phyloP scores from a whole-genome alignment of 2,888 invertebrate genomes.

The Stratiomys singularior region DNA sequence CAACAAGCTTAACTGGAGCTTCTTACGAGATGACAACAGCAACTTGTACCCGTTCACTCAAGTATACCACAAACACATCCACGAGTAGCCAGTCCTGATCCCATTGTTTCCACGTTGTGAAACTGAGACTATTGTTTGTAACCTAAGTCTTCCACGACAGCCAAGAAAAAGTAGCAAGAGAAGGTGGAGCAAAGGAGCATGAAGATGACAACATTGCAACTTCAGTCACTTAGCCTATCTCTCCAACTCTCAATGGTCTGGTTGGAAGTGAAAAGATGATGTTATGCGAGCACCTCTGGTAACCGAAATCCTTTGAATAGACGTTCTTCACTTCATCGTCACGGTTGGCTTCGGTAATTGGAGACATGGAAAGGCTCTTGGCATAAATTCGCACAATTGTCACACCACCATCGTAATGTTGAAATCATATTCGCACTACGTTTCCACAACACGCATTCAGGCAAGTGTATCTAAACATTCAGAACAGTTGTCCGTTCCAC shows the following conservation, averaged over 20 bases:
- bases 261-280: conserved; percentile 14
- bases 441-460: background rate
- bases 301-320: conserved; percentile 40
- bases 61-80: background rate
- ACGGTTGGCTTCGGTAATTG: conserved; percentile 36
- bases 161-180: background rate
- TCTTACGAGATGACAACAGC: conserved; percentile 2
- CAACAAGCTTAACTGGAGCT: background rate
- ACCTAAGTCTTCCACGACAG: conserved; percentile 29
- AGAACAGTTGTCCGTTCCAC: background rate
- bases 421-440: background rate
- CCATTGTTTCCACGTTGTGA: conserved; percentile 19
- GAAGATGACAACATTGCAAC: background rate
- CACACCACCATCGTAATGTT: conserved; percentile 15
- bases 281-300: conserved; percentile 27
- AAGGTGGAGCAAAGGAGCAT: background rate
- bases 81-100: conserved; percentile 14
- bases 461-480: background rate
- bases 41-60: conserved; percentile 7
- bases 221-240: conserved; percentile 17
- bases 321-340: background rate
- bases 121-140: conserved; percentile 33
- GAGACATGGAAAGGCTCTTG: conserved; percentile 39
- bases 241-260: conserved; percentile 18
- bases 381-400: conserved; percentile 41